A percentile compares a stretch with the other conserved stretches of the same genome.
These are phyloP conservation scores for Echeneis naucrates DNA, from an alignment of 2,797 vertebrate species.

Conservation along the genomic window DNA sequence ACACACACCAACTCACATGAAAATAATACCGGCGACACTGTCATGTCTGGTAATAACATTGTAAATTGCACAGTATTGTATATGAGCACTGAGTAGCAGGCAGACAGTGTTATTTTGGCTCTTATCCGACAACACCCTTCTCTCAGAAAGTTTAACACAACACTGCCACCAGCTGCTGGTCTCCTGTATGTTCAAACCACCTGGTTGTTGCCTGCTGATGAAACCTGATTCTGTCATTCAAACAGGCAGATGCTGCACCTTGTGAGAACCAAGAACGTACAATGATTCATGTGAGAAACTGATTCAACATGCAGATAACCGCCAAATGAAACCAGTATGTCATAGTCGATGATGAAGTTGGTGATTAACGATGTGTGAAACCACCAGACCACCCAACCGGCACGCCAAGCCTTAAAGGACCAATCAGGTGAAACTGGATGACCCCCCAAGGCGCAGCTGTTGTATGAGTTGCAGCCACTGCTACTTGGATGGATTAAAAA, in stretches of 20 bases:
- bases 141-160: not conserved
- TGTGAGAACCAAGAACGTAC: not conserved
- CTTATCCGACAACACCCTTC: constrained; percentile 13
- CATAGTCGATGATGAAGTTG: constrained; percentile 3
- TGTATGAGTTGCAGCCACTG: not conserved
- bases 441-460: too few relatives aligned
- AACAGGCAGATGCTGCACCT: not conserved
- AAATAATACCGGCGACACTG: not conserved
- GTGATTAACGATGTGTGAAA: too few relatives aligned
- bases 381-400: too few relatives aligned
- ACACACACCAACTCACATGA: not conserved
- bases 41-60: not conserved
- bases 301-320: not conserved
- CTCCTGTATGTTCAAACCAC: not conserved
- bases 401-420: too few relatives aligned
- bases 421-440: too few relatives aligned
- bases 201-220: not conserved
- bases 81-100: not conserved
- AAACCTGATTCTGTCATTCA: not conserved
- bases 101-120: too few relatives aligned
- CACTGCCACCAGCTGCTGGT: constrained; percentile 49
- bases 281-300: not conserved
- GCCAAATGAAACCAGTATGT: constrained; percentile 9
- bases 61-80: not conserved
- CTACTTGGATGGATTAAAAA: not conserved